Percentiles rank a stretch among this genome's conserved stretches.
phyloP scores from a whole-genome alignment of 2,113 vertebrate species.

The Pachyramphus minor region DNA sequence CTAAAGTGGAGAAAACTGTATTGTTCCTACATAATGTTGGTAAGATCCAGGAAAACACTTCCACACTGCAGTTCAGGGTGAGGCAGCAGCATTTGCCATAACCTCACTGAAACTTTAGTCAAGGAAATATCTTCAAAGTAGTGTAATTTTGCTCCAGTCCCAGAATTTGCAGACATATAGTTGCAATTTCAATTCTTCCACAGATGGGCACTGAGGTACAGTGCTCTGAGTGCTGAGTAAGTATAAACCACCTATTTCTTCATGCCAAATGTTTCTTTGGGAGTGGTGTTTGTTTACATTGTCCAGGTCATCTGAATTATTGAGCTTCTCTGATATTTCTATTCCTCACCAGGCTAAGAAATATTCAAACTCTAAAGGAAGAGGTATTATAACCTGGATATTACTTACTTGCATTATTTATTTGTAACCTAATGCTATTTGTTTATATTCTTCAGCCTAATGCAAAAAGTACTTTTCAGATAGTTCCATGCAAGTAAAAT shows the following conservation, averaged over 20 bases:
- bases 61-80: neutral
- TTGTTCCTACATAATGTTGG: neutral
- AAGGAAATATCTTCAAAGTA: neutral
- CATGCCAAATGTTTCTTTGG: neutral
- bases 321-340: neutral
- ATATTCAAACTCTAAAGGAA: neutral
- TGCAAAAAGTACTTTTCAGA: neutral
- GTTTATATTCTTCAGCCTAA: neutral
- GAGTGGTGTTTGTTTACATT: neutral
- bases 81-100: neutral
- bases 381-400: neutral
- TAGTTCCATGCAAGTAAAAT: neutral
- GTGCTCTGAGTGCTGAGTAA: neutral
- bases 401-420: neutral
- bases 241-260: neutral
- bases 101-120: neutral
- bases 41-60: neutral
- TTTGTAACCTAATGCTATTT: neutral
- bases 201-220: neutral
- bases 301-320: neutral
- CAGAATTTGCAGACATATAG: rapidly evolving
- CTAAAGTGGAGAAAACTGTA: neutral
- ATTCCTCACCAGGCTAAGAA: neutral
- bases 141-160: neutral
- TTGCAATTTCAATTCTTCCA: neutral